Evolutionary conservation across 2,888 invertebrate species (phyloP).

Genomic region (Cryptus viduatorius): DNA sequence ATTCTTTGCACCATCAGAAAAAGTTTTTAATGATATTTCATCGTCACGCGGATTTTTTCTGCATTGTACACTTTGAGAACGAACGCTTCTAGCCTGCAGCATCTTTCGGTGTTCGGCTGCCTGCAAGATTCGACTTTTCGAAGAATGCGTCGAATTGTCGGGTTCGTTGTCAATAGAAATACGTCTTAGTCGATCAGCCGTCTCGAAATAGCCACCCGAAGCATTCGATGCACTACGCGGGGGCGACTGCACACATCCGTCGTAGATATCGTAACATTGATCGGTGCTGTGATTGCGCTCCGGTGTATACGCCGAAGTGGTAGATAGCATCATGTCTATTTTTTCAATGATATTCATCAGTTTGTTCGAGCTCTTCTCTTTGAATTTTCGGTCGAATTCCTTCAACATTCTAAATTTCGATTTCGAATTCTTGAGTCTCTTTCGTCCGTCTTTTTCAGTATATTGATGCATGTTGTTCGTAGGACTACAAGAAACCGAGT

Average conservation of each 20-base stretch:
- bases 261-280: neutral
- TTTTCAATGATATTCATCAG: conserved; percentile 81
- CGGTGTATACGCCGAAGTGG: conserved; percentile 73
- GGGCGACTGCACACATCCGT: neutral
- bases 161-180: conserved; percentile 54
- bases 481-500: neutral
- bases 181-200: conserved; percentile 30
- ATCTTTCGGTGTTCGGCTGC: neutral
- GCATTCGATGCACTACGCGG: too few relatives aligned
- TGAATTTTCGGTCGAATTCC: conserved; percentile 76
- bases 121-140: conserved; percentile 2
- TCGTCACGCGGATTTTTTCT: conserved; percentile 56
- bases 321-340: conserved; percentile 80
- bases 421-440: conserved; percentile 70
- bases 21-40: conserved; percentile 54
- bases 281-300: conserved; percentile 74
- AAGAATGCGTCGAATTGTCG: conserved; percentile 10
- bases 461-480: neutral
- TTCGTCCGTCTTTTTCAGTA: conserved; percentile 55
- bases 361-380: conserved; percentile 75
- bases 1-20: conserved; percentile 68
- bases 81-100: conserved; percentile 32
- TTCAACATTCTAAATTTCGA: conserved; percentile 76
- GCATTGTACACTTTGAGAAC: conserved; percentile 60
- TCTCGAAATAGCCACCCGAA: neutral